Evolutionary conservation across 2,113 vertebrate genomes (phyloP).

Genomic region (Oryzias celebensis): DNA sequence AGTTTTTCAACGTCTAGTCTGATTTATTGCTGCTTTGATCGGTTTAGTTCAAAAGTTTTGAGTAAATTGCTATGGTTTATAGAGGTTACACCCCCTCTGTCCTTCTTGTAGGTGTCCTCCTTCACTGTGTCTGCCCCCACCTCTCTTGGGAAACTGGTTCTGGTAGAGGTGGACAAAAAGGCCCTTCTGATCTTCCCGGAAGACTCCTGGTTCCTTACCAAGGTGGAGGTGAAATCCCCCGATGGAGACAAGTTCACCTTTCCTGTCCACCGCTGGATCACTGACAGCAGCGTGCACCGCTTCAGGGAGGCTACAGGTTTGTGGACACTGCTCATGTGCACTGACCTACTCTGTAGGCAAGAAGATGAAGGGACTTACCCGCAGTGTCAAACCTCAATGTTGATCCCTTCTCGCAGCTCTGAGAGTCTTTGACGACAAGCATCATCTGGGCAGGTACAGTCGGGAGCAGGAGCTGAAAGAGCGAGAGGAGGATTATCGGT

Average conservation of each 20-base stretch:
- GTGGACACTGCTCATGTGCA: conserved; percentile 3
- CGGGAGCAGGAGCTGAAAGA: conserved; percentile 36
- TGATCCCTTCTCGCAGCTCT: conserved; percentile 29
- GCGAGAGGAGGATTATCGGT: conserved; percentile 36
- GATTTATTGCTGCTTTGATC: too few species aligned
- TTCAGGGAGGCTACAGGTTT: conserved; percentile 64
- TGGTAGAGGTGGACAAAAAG: conserved; percentile 59
- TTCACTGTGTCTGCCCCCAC: conserved; percentile 30
- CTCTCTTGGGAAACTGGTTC: conserved; percentile 54
- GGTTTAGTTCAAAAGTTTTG: too few species aligned
- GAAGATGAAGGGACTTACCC: too few species aligned
- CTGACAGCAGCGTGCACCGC: conserved; percentile 21
- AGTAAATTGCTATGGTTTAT: too few species aligned
- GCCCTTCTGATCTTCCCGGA: neutral
- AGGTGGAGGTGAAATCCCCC: conserved; percentile 49
- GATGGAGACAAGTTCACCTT: conserved; percentile 49
- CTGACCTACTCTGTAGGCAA: too few species aligned
- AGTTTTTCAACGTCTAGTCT: too few species aligned
- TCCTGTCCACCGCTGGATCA: conserved; percentile 64
- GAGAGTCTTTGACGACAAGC: conserved; percentile 41
- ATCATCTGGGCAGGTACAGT: conserved; percentile 21
- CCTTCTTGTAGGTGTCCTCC: conserved; percentile 6
- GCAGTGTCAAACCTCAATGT: too few species aligned
- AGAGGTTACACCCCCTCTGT: neutral
- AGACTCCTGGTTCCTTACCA: conserved; percentile 60